phyloP scores from a whole-genome alignment of 2,797 vertebrate genomes.

The Monodelphis domestica region DNA sequence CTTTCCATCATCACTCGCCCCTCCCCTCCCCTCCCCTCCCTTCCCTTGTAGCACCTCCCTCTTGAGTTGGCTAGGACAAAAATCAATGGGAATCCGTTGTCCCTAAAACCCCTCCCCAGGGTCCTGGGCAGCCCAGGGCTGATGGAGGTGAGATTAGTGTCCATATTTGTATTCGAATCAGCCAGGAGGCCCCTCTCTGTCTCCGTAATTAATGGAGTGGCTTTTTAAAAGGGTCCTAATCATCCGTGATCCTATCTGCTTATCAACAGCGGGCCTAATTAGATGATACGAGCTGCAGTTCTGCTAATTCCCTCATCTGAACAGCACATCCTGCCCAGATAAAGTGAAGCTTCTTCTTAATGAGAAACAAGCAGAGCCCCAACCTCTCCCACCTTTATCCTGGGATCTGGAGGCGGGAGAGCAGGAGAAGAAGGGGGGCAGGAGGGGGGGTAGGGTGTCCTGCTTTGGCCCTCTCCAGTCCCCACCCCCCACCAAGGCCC shows the following conservation, averaged over 20 bases:
- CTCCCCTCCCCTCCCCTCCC: too few species aligned
- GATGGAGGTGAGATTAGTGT: constrained; percentile 87
- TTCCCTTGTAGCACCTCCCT: constrained; percentile 48
- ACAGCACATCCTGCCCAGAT: constrained; percentile 87
- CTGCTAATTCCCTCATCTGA: constrained; percentile 88
- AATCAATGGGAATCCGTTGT: background rate
- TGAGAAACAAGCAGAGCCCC: constrained; percentile 82
- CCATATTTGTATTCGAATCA: constrained; percentile 87
- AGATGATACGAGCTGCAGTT: constrained; percentile 89
- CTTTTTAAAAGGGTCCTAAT: constrained; percentile 92
- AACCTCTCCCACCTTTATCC: constrained; percentile 78
- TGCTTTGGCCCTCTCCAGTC: constrained; percentile 48
- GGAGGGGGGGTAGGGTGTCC: too few species aligned
- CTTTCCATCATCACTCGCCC: background rate
- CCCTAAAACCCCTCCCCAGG: background rate
- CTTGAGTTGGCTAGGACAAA: constrained; percentile 9
- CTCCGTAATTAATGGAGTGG: constrained; percentile 91
- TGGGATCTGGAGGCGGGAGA: constrained; percentile 75
- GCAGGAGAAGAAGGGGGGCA: too few species aligned
- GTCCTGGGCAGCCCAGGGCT: constrained; percentile 78
- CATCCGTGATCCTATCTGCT: constrained; percentile 89
- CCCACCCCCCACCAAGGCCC: background rate
- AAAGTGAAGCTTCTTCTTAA: constrained; percentile 86
- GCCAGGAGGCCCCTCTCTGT: constrained; percentile 88
- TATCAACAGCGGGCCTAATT: constrained; percentile 90